phyloP scores from a whole-genome alignment of 2,113 vertebrate genomes.

The Cololabis saira region DNA sequence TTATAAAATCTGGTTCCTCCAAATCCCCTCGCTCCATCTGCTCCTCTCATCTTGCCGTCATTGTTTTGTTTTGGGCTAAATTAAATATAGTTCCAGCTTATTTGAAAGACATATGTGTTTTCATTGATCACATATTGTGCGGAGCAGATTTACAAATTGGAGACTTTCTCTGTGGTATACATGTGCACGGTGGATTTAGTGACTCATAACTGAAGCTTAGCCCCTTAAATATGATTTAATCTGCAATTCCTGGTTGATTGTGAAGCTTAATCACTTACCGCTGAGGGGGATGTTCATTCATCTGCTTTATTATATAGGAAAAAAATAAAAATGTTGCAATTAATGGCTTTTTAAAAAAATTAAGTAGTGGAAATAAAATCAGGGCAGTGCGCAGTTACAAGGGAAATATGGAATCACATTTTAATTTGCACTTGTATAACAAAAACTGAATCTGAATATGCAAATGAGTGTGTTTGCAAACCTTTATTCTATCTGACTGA shows the following conservation, averaged over 20 bases:
- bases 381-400: no score
- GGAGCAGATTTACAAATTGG: constrained; percentile 28
- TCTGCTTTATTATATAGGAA: no score
- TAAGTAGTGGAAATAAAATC: no score
- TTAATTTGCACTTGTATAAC: no score
- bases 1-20: constrained; percentile 10
- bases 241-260: constrained; percentile 14
- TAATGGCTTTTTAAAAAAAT: no score
- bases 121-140: constrained; percentile 45
- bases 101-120: constrained; percentile 50
- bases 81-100: constrained; percentile 53
- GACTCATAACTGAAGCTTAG: constrained; percentile 19
- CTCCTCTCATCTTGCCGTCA: constrained; percentile 31
- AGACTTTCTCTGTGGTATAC: constrained; percentile 10
- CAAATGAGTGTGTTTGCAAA: no score
- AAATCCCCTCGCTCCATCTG: constrained; percentile 39
- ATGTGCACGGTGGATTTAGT: background rate
- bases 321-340: no score
- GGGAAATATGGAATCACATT: no score
- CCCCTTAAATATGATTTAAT: constrained; percentile 16
- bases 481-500: no score
- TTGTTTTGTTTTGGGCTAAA: constrained; percentile 35
- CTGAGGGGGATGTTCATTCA: no score
- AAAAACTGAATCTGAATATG: no score
- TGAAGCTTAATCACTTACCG: constrained; percentile 1